These are phyloP conservation scores for Cyclophora punctaria DNA, from an alignment of 2,888 invertebrate species.

Conservation along the genomic window DNA sequence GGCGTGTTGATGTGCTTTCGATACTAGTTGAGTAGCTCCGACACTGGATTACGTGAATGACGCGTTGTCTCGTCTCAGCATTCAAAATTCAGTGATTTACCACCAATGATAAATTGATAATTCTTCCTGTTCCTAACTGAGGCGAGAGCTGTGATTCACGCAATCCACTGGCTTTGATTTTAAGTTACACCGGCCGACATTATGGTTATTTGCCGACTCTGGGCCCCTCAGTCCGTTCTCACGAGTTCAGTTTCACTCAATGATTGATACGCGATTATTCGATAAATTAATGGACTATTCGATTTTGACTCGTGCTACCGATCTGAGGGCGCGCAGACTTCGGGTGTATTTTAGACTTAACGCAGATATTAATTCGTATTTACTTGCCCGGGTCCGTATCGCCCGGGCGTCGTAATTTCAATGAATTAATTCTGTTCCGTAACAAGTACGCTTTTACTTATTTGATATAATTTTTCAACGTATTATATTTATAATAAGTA, in stretches of 20 bases:
- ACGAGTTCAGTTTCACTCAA: conserved; percentile 32
- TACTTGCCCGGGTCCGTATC: conserved; percentile 22
- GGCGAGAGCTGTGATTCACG: conserved; percentile 45
- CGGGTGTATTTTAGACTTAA: conserved; percentile 42
- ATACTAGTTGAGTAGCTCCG: conserved; percentile 40
- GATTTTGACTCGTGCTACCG: conserved; percentile 31
- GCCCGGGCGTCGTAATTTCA: conserved; percentile 35
- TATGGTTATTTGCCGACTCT: conserved; percentile 28
- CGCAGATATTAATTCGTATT: conserved; percentile 34
- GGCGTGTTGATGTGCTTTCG: conserved; percentile 62
- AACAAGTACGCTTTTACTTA: conserved; percentile 71
- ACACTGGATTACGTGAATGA: conserved; percentile 64
- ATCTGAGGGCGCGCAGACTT: conserved; percentile 49
- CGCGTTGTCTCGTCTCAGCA: conserved; percentile 39
- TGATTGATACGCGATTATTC: conserved; percentile 21
- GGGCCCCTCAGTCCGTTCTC: conserved; percentile 49
- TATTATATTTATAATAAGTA: conserved; percentile 72
- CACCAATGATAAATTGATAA: conserved; percentile 69
- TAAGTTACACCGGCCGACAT: conserved; percentile 20
- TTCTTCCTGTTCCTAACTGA: conserved; percentile 64
- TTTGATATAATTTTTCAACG: conserved; percentile 65
- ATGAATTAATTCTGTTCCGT: conserved; percentile 41
- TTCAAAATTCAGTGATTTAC: conserved; percentile 69
- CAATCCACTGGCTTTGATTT: conserved; percentile 54
- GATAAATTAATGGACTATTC: conserved; percentile 21